Percentiles rank a stretch among this genome's conserved stretches.
Conservation (phyloP, 2,797 vertebrate genomes). For the Telmatherina bonti region DNA sequence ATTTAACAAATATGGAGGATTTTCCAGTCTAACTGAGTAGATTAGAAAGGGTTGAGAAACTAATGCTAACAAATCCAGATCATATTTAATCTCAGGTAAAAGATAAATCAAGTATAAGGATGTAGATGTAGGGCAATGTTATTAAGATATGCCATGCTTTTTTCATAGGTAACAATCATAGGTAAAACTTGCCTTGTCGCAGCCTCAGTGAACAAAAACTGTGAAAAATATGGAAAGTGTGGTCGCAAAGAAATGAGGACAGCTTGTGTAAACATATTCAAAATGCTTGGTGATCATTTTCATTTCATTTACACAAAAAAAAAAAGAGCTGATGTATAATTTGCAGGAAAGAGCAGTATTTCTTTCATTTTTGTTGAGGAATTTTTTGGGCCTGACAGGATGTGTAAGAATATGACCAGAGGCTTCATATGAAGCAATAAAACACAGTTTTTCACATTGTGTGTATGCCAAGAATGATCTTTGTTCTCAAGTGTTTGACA, state of each 20-base stretch:
- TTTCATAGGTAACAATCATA: slow-evolving; percentile 19
- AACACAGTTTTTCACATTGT: not conserved
- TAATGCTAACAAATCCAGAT: slow-evolving; percentile 25
- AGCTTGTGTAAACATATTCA: slow-evolving; percentile 34
- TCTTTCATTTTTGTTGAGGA: not conserved
- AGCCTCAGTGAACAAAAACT: slow-evolving; percentile 5
- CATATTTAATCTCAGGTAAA: slow-evolving; percentile 34
- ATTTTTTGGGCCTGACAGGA: not conserved
- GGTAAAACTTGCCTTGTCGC: not conserved
- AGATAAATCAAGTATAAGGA: slow-evolving; percentile 39
- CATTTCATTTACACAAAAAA: slow-evolving; percentile 2
- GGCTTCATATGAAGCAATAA: slow-evolving; percentile 9
- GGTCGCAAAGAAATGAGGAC: slow-evolving; percentile 3
- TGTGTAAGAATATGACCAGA: slow-evolving; percentile 6
- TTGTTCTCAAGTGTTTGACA: not conserved
- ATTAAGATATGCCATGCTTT: slow-evolving; percentile 26
- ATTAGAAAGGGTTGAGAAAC: slow-evolving; percentile 31
- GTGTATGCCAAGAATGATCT: not conserved
- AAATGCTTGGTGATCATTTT: slow-evolving; percentile 17
- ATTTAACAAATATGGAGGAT: not conserved
- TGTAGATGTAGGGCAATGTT: slow-evolving; percentile 22
- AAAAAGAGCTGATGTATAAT: too few species aligned
- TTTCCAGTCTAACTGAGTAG: slow-evolving; percentile 32
- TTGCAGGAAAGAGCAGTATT: not conserved
- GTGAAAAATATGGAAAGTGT: not conserved